A percentile compares a stretch with the other conserved stretches of the same genome.
Conservation (phyloP, 64 coral and sea anemone genomes). For the Hydrozoanthus tunicans region DNA sequence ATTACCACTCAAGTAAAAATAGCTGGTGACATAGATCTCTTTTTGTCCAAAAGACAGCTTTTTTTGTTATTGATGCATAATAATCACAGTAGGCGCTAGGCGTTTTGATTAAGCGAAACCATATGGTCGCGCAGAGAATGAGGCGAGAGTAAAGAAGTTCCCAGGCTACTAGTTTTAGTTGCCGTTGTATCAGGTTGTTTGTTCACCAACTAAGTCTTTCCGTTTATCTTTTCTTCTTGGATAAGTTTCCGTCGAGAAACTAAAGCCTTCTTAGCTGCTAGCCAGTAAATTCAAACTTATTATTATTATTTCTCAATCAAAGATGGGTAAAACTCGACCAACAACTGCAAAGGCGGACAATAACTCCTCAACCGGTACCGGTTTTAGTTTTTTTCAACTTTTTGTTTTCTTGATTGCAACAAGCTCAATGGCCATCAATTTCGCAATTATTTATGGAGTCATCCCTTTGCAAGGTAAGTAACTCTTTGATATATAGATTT, state of each 20-base stretch:
- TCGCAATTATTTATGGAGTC: slow-evolving; percentile 78
- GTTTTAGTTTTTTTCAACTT: slow-evolving; percentile 79
- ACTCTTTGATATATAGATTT: neutral
- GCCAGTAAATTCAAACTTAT: neutral
- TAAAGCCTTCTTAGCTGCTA: slow-evolving; percentile 3
- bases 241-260: neutral
- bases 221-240: neutral
- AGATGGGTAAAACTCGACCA: slow-evolving; percentile 22
- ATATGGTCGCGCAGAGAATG: slow-evolving; percentile 8
- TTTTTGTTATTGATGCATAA: neutral
- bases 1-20: neutral
- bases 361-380: slow-evolving; percentile 21
- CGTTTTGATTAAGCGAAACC: neutral
- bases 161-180: neutral
- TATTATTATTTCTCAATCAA: neutral
- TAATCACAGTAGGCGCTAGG: slow-evolving; percentile 38
- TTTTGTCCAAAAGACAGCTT: neutral
- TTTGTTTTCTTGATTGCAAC: slow-evolving; percentile 93
- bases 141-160: slow-evolving; percentile 35
- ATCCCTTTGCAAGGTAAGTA: slow-evolving; percentile 88
- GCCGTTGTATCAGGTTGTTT: neutral
- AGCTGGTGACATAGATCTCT: neutral
- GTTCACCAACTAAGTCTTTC: neutral
- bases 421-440: slow-evolving; percentile 84
- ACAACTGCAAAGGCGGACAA: neutral